A percentile compares a stretch with the other conserved stretches of the same genome.
Conservation (phyloP, 2,888 invertebrate genomes). For the Chymomyza amoena region DNA sequence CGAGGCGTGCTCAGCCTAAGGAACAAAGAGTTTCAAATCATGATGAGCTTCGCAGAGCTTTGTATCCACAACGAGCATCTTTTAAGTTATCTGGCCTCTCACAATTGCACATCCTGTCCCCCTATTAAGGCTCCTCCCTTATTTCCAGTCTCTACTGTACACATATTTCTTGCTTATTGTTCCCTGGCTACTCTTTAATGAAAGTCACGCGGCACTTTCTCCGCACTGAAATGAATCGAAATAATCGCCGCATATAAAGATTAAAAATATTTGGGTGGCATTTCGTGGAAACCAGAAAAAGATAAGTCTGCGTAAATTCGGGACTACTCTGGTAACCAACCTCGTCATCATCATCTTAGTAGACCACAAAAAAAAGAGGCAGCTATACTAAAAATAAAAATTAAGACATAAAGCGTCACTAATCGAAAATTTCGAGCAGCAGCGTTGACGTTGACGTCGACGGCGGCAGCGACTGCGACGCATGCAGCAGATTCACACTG, state of each 20-base stretch:
- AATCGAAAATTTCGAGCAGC: conserved; percentile 74
- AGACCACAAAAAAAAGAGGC: not conserved
- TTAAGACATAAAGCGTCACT: conserved; percentile 76
- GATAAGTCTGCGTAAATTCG: conserved; percentile 39
- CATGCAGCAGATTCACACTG: conserved; percentile 63
- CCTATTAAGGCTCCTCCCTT: not conserved
- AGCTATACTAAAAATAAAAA: conserved; percentile 43
- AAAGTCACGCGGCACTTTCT: conserved; percentile 56
- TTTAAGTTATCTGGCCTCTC: no score
- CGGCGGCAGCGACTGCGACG: conserved; percentile 20
- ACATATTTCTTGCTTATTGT: conserved; percentile 12
- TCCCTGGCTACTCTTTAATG: conserved; percentile 53
- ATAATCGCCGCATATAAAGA: conserved; percentile 48
- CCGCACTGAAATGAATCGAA: conserved; percentile 22
- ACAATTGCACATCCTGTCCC: not conserved
- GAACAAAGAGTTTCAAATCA: no score
- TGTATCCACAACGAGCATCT: no score
- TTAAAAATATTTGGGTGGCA: conserved; percentile 63
- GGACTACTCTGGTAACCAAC: not conserved
- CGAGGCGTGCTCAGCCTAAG: no score
- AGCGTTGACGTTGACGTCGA: conserved; percentile 4
- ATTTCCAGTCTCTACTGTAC: not conserved
- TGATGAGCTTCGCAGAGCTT: no score
- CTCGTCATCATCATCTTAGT: not conserved
- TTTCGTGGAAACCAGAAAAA: conserved; percentile 47